Conservation (phyloP, 2,888 invertebrate genomes). For the Ptilodon capucinus region DNA sequence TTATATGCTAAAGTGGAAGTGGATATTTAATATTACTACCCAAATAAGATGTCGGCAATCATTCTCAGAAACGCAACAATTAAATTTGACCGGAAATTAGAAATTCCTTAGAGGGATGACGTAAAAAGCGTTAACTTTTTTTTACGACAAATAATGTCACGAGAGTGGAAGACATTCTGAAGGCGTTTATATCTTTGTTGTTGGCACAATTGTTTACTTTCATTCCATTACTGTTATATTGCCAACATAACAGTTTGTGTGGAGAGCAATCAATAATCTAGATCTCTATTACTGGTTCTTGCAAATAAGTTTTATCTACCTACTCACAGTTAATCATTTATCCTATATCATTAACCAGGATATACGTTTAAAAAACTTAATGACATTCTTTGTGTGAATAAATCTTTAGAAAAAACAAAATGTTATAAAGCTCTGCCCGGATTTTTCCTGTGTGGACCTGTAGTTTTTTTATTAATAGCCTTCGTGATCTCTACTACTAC, state of each 20-base stretch:
- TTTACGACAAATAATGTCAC: constrained; percentile 42
- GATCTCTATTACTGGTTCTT: neutral
- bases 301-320: neutral
- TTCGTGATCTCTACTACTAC: no score
- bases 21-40: neutral
- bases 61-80: constrained; percentile 45
- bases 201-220: constrained; percentile 29
- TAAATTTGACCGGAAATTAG: constrained; percentile 63
- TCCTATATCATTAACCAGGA: no score
- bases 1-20: neutral
- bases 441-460: no score
- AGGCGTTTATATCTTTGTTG: constrained; percentile 24
- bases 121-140: constrained; percentile 37
- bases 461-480: no score
- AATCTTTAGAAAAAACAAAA: no score
- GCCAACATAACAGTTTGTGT: constrained; percentile 9
- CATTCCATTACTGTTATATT: constrained; percentile 15
- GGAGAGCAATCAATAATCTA: neutral
- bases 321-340: no score
- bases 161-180: constrained; percentile 26
- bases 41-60: constrained; percentile 15
- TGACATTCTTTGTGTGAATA: no score
- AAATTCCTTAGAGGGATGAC: constrained; percentile 51
- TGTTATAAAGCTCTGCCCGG: no score
- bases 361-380: no score